A percentile compares a stretch with the other conserved stretches of the same genome.
These are phyloP conservation scores for Gonatopus flavifemur DNA, from an alignment of 1,140 invertebrate species.

Conservation along the genomic window DNA sequence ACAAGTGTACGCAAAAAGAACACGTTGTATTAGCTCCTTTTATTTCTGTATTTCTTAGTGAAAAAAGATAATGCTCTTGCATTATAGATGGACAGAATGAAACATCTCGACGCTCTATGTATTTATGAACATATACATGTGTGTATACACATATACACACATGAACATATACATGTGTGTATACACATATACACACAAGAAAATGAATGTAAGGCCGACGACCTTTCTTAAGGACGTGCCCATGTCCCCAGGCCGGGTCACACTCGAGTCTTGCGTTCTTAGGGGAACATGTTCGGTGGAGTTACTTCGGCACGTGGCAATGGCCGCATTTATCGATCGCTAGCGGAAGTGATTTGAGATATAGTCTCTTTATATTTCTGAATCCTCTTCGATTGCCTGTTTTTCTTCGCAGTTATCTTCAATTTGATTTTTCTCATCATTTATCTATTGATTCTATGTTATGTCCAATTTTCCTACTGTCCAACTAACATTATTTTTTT, in stretches of 20 bases:
- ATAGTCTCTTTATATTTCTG: too few relatives aligned
- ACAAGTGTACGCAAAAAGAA: too few relatives aligned
- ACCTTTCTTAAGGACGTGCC: constrained; percentile 50
- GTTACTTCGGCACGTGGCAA: constrained; percentile 12
- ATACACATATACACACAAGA: not conserved
- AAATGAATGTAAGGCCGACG: constrained; percentile 37
- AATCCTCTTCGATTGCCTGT: too few relatives aligned
- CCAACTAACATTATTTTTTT: too few relatives aligned
- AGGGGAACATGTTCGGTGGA: constrained; percentile 38
- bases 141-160: not conserved
- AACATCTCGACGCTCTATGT: constrained; percentile 4
- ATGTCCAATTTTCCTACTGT: too few relatives aligned
- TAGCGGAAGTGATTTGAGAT: not conserved
- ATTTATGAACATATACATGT: not conserved
- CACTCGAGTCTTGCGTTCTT: constrained; percentile 48
- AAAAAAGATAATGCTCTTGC: too few relatives aligned
- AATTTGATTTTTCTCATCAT: too few relatives aligned
- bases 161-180: constrained; percentile 8
- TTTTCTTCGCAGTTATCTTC: too few relatives aligned
- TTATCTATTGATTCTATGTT: too few relatives aligned
- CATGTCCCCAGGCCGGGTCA: constrained; percentile 55
- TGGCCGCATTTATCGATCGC: not conserved
- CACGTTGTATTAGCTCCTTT: too few relatives aligned
- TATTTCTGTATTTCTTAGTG: too few relatives aligned
- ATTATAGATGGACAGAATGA: not conserved